Percentiles rank a stretch among this genome's conserved stretches.
These are phyloP conservation scores for Dryomyza anilis DNA, from an alignment of 2,888 invertebrate species.

Conservation along the genomic window DNA sequence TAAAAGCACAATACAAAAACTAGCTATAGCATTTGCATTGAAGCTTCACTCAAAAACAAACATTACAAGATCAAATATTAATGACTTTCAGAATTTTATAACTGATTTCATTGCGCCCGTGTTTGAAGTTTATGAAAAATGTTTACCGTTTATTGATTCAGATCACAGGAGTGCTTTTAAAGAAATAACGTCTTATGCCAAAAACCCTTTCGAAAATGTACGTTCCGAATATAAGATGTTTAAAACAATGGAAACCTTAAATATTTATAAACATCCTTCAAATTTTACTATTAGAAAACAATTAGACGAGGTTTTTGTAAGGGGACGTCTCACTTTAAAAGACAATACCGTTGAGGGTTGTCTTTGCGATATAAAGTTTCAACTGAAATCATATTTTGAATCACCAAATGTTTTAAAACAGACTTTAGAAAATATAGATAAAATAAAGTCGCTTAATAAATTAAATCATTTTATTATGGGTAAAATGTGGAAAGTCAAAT, in stretches of 20 bases:
- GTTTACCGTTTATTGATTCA: constrained; percentile 19
- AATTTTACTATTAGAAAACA: constrained; percentile 24
- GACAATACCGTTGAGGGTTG: constrained; percentile 30
- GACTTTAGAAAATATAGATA: constrained; percentile 25
- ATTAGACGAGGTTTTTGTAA: constrained; percentile 26
- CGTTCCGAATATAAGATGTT: constrained; percentile 22
- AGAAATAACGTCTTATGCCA: constrained; percentile 20
- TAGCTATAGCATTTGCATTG: constrained; percentile 10
- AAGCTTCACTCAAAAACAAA: constrained; percentile 27
- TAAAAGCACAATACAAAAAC: constrained; percentile 4
- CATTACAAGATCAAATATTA: constrained; percentile 24
- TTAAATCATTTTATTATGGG: constrained; percentile 29
- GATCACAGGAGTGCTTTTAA: constrained; percentile 15
- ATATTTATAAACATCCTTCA: constrained; percentile 21
- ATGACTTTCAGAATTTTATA: constrained; percentile 18
- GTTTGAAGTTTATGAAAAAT: constrained; percentile 15
- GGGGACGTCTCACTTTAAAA: constrained; percentile 28
- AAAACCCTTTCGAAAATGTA: constrained; percentile 20
- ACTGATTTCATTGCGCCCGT: constrained; percentile 19
- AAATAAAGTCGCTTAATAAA: constrained; percentile 21
- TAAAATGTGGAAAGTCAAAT: constrained; percentile 28
- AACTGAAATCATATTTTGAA: constrained; percentile 27
- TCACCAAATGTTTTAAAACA: constrained; percentile 25
- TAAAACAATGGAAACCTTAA: constrained; percentile 18
- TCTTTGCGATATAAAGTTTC: constrained; percentile 26